These are phyloP conservation scores for Cheirogaleus major DNA, from an alignment of 2,797 vertebrate species.

Conservation along the genomic window DNA sequence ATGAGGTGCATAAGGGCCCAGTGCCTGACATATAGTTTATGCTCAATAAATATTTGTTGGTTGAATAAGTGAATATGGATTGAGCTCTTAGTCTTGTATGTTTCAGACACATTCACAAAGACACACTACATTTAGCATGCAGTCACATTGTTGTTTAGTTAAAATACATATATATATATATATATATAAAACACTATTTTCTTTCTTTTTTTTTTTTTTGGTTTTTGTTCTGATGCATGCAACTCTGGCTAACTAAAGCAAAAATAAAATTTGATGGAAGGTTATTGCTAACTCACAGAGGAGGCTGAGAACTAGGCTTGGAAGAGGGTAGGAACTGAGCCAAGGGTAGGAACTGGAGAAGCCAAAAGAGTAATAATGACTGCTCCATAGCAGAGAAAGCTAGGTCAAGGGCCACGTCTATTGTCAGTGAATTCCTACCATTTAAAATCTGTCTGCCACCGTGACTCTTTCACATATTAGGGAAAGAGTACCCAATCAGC, in stretches of 20 bases:
- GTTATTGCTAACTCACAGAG: not conserved
- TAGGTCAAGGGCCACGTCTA: not conserved
- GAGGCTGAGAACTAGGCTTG: not conserved
- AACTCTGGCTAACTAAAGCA: not conserved
- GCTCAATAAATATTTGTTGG: not conserved
- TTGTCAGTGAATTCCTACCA: not conserved
- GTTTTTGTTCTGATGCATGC: not conserved
- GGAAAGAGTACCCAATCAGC: not conserved
- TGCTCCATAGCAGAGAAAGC: not conserved
- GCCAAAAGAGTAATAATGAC: not conserved
- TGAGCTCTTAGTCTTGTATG: not conserved
- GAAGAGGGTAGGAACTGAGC: not conserved
- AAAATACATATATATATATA: not conserved
- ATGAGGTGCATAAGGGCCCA: not conserved
- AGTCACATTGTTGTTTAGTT: not conserved
- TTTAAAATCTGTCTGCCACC: not conserved
- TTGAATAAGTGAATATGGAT: not conserved
- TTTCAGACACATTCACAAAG: conserved; percentile 19
- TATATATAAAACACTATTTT: too few relatives aligned
- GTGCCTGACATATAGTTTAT: not conserved
- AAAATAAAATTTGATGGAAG: not conserved
- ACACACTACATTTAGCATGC: not conserved
- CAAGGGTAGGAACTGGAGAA: not conserved
- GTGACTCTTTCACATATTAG: not conserved
- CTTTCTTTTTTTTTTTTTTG: too few relatives aligned